Evolutionary conservation across 2,113 vertebrate genomes (phyloP), one percentile per base, ranked within the genome.

Genomic region (Poecilia latipinna): DNA sequence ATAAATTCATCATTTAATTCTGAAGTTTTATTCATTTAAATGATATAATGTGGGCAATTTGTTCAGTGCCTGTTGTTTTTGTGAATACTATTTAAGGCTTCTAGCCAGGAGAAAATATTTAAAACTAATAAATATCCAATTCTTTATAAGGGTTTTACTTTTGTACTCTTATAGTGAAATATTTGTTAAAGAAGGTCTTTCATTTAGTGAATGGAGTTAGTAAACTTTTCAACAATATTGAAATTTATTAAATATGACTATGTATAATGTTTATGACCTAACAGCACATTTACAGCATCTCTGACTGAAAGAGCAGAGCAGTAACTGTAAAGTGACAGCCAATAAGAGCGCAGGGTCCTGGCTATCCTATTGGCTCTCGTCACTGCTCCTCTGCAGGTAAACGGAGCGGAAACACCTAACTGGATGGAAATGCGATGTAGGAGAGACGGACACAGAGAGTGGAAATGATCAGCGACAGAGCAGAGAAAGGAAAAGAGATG

Each of bases 331-430:
- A 77, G 61, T 4, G 26, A 24, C 70, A 86, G 72, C 89, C 90
- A 86, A 88, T 84, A 70, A 69, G 28, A 74, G 79, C 31, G 29
- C 12, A 61, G 57, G 44, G 68, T 67, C 66, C 74, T 73, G 75
- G 69, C 32, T 42, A 13, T 83, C 74, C 77, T 61, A 87, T 83
- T 92, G 88, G 84, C 78, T 90, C 67, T 69, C 65, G 72, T 42
- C 70, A 51, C 29, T 80, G 64, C 78, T 85, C 77, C 79, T 72
- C 77, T n/a, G 24, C 66, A 69, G 64, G 48, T 73, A 84, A 75
- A 87, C 87, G 89, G 79, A 87, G 80, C 88, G 86, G 51, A 33
- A 31, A 63, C 77, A 65, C 69, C 66, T 82, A 75, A 70, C 74
- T 79, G 57, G 63, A 82, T 12, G 22, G 61, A 73, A 71, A 78